phyloP scores from a whole-genome alignment of 1,140 invertebrate species.

The Asobara japonica region DNA sequence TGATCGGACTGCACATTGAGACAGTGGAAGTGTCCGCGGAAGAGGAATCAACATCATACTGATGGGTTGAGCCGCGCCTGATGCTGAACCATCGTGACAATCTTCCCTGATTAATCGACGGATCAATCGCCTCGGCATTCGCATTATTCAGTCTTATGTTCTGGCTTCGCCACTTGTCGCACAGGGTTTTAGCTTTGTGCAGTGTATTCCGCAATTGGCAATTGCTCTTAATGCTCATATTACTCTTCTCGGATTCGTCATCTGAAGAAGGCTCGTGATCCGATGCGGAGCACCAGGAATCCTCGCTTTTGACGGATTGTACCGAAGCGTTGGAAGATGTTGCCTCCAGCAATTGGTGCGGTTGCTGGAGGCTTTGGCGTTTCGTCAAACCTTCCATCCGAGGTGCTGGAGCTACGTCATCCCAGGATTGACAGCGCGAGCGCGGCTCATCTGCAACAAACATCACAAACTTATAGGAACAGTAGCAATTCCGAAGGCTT shows the following conservation, averaged over 20 bases:
- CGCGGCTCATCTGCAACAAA: conserved; percentile 68
- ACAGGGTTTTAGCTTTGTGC: conserved; percentile 75
- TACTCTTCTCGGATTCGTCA: conserved; percentile 72
- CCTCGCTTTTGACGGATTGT: conserved; percentile 67
- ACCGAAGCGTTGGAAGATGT: conserved; percentile 61
- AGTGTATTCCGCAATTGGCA: conserved; percentile 75
- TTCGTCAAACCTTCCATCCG: conserved; percentile 62
- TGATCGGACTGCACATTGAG: conserved; percentile 59
- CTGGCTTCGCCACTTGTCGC: conserved; percentile 74
- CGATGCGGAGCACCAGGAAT: conserved; percentile 72
- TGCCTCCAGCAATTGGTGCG: conserved; percentile 57
- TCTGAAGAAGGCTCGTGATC: conserved; percentile 72
- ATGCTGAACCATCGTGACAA: conserved; percentile 87
- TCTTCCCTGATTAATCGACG: conserved; percentile 70
- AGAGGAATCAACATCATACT: conserved; percentile 74
- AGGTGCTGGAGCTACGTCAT: conserved; percentile 63
- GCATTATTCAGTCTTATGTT: conserved; percentile 59
- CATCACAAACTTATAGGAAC: too few relatives aligned
- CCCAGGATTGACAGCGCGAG: conserved; percentile 69
- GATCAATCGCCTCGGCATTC: conserved; percentile 66
- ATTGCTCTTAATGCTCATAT: conserved; percentile 71
- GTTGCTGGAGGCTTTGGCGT: conserved; percentile 53
- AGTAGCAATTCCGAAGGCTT: too few relatives aligned
- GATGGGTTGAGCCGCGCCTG: conserved; percentile 79
- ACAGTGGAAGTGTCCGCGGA: conserved; percentile 53